Conservation (phyloP, 2,797 vertebrate genomes). For the Microcaecilia unicolor region DNA sequence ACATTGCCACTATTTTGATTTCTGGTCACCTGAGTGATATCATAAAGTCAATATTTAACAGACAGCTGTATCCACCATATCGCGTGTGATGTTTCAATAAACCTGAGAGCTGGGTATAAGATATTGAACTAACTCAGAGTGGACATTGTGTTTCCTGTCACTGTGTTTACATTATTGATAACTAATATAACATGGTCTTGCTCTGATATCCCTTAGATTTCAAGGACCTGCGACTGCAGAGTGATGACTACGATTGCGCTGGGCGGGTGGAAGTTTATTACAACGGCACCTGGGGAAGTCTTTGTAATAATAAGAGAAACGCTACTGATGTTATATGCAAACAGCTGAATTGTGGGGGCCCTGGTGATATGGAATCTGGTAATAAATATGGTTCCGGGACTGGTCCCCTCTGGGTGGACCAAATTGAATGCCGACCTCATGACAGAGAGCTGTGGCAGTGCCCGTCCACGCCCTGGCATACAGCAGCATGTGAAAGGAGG, state of each 20-base stretch:
- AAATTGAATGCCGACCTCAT: constrained; percentile 15
- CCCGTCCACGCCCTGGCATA: constrained; percentile 14
- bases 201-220: too few relatives aligned
- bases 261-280: constrained; percentile 49
- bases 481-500: neutral
- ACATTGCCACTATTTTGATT: too few relatives aligned
- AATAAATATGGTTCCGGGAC: neutral
- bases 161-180: too few relatives aligned
- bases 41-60: too few relatives aligned
- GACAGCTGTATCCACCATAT: too few relatives aligned
- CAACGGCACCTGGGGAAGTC: constrained; percentile 40
- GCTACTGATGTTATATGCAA: neutral
- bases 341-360: constrained; percentile 29
- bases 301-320: constrained; percentile 21
- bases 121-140: too few relatives aligned
- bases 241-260: constrained; percentile 14
- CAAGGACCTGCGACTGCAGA: too few relatives aligned
- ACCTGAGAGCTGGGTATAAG: too few relatives aligned
- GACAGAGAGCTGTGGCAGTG: constrained; percentile 22
- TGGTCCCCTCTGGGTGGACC: constrained; percentile 18
- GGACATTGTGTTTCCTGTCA: too few relatives aligned
- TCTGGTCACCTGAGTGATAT: too few relatives aligned
- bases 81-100: too few relatives aligned
- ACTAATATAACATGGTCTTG: too few relatives aligned
- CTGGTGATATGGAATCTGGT: neutral